Percentiles rank a stretch among this genome's conserved stretches.
These are phyloP conservation scores for Cantharis flavilabris DNA, from an alignment of 2,888 invertebrate species.

Conservation along the genomic window DNA sequence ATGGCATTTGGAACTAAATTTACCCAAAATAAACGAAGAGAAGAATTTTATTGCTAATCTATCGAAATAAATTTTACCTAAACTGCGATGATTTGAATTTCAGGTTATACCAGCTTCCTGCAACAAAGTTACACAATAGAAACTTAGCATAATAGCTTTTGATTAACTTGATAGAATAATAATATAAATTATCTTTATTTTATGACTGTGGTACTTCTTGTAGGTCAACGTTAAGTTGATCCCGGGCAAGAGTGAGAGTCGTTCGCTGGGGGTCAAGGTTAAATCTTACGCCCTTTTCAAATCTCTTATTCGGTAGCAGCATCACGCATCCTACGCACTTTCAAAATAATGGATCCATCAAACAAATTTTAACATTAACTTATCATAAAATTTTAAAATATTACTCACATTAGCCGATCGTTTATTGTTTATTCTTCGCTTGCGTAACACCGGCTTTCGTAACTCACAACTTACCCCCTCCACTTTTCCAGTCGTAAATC, in stretches of 20 bases:
- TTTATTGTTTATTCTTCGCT: neutral
- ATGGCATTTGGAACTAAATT: neutral
- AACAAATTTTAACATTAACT: neutral
- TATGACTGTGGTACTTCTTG: neutral
- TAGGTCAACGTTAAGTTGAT: constrained; percentile 25
- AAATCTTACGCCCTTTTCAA: constrained; percentile 17
- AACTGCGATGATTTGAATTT: neutral
- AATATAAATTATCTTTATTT: neutral
- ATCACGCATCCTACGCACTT: constrained; percentile 14
- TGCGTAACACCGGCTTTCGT: neutral
- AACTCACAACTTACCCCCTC: neutral
- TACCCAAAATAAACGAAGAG: neutral
- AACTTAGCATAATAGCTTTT: neutral
- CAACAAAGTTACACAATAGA: neutral
- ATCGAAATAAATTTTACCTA: neutral
- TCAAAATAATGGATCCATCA: neutral
- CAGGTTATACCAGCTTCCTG: neutral
- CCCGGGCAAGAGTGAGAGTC: constrained; percentile 37
- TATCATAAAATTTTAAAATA: neutral
- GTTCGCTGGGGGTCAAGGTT: constrained; percentile 40
- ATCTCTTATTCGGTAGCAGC: neutral
- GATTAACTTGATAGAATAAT: neutral
- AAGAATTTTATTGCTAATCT: neutral
- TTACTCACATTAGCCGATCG: neutral
- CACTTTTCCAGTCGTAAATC: neutral